These are phyloP conservation scores for Ctenosaura bakeri DNA, from an alignment of 2,797 vertebrate species.

Conservation along the genomic window DNA sequence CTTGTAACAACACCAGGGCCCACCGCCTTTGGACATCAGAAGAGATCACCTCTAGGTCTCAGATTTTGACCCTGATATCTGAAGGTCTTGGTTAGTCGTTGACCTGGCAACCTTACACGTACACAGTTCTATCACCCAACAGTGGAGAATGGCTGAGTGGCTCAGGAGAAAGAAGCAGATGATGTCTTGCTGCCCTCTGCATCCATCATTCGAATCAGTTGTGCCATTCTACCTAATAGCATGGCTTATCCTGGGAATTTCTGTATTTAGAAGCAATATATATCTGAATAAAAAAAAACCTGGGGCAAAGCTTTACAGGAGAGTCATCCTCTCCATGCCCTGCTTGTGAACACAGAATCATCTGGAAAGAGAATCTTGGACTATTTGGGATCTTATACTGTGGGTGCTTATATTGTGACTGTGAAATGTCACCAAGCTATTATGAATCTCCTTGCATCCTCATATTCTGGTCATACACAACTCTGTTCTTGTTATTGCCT, in stretches of 20 bases:
- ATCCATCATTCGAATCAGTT: background rate
- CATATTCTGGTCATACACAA: background rate
- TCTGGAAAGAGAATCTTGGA: background rate
- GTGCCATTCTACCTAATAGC: background rate
- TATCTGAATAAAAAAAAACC: background rate
- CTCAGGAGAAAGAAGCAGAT: background rate
- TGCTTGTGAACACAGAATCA: no score
- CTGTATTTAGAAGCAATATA: background rate
- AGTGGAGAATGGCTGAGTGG: background rate
- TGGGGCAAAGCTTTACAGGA: background rate
- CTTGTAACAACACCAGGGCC: no score
- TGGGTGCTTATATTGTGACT: background rate
- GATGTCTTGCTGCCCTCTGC: background rate
- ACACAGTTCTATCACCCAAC: background rate
- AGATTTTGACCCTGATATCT: background rate
- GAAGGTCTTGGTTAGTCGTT: background rate
- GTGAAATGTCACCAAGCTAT: background rate
- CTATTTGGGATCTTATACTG: background rate
- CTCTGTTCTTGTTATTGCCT: background rate
- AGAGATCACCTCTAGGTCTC: background rate
- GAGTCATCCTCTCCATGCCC: background rate
- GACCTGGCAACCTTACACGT: background rate
- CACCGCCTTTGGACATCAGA: no score
- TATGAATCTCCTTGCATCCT: background rate
- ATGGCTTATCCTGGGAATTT: no score